Conservation (phyloP, 1,140 invertebrate genomes). For the Pararge aegeria region DNA sequence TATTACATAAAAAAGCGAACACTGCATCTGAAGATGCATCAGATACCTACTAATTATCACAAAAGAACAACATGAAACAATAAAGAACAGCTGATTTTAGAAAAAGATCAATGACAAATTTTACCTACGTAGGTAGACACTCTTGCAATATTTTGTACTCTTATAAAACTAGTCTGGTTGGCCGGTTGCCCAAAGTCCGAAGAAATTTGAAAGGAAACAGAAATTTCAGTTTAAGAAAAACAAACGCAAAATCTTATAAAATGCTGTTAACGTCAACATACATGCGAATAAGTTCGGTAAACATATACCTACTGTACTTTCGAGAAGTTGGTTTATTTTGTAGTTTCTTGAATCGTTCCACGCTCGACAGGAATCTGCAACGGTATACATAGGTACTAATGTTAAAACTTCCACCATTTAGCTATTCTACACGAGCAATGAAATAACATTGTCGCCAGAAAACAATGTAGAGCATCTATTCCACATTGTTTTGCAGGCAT, state of each 20-base stretch:
- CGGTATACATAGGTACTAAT: slow-evolving; percentile 37
- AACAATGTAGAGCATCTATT: slow-evolving; percentile 5
- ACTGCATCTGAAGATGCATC: too few relatives aligned
- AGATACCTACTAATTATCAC: too few relatives aligned
- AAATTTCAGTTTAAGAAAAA: slow-evolving; percentile 57
- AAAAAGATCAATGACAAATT: background rate
- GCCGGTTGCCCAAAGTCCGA: slow-evolving; percentile 57
- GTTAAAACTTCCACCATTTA: slow-evolving; percentile 38
- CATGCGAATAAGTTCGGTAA: slow-evolving; percentile 49
- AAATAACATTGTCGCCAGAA: slow-evolving; percentile 10
- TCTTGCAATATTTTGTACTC: slow-evolving; percentile 52
- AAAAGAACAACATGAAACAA: too few relatives aligned
- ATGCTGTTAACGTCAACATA: slow-evolving; percentile 70
- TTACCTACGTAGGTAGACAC: slow-evolving; percentile 37
- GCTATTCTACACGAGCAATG: slow-evolving; percentile 30
- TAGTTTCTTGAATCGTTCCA: slow-evolving; percentile 38
- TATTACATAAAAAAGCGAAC: too few relatives aligned
- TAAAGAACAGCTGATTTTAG: background rate
- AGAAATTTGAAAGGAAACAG: slow-evolving; percentile 61
- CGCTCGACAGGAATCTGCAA: slow-evolving; percentile 40
- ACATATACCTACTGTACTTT: slow-evolving; percentile 45
- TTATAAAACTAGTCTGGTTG: slow-evolving; percentile 68
- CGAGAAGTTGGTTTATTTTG: slow-evolving; percentile 53
- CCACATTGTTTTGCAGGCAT: background rate
- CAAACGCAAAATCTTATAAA: slow-evolving; percentile 71